Evolutionary conservation across 1,140 invertebrate species (phyloP), one percentile per base, ranked within the genome.

Genomic region (Sitophilus oryzae): DNA sequence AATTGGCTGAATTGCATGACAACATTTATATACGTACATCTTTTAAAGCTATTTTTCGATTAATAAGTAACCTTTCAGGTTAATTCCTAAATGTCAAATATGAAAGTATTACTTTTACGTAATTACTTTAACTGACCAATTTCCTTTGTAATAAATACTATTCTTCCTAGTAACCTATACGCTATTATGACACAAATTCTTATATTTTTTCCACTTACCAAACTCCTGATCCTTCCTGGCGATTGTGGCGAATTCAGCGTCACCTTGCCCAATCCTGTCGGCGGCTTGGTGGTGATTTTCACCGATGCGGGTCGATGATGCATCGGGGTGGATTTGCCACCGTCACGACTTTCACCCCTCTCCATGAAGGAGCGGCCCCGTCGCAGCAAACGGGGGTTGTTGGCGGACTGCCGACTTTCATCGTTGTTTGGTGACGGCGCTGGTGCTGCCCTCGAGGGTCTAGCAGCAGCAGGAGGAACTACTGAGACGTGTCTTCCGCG

Each of bases 341-440:
- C 51, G 41, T 52, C 60, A 37, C 52, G 10, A 41, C 49, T 50
- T 52, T 51, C 68, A 56, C 48, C 63, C 58, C 62, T 68, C 64
- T 63, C 69, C 65, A 65, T 65, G 59, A 65, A 71, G 42, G 67
- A 68, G 25, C 61, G 52, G 49, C 64, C 62, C 61, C 69, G 68
- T 57, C 62, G 56, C 53, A 64, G 64, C 50, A 56, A 42, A n/a
- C n/a, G n/a, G 56, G 58, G 56, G 45, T 60, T 55, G 47, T 61
- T 62, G 58, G 61, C 61, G 40, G 53, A 37, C 37, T 45, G 52
- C 23, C 58, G 44, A 48, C 52, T 56, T 48, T 52, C 43, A 52
- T 18, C 49, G 46, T 43, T 47, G 51, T 25, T 19, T 49, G 35
- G 18, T 38, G 52, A 50, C 50, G 41, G 22, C 40, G 11, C 21